Evolutionary conservation across 2,113 vertebrate genomes (phyloP), one percentile per base, ranked within the genome.

Genomic region (Conger conger): DNA sequence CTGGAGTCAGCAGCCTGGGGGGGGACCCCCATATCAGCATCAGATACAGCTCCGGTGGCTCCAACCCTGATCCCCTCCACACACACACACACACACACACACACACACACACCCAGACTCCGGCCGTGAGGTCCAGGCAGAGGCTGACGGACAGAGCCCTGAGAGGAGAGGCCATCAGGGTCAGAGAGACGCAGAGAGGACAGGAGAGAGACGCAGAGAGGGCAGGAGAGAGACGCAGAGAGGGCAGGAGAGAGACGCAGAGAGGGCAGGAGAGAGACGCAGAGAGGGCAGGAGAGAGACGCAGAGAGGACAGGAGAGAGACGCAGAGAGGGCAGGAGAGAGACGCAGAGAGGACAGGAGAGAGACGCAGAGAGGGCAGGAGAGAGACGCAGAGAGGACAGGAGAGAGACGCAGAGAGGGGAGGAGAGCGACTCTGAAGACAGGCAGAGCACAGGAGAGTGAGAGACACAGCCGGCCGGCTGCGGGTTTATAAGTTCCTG

Each of bases 401-500:
- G 23, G 68, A 13, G 68, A 3, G 15, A 42, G 42, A 54, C 2
- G 35, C 42, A n/a, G n/a, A n/a, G n/a, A n/a, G n/a, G n/a, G n/a
- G n/a, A n/a, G n/a, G n/a, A n/a, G n/a, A n/a, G n/a, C 53, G 1
- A 53, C 83, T 84, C 63, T 85, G 83, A 79, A 89, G 87, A 82
- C 86, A 77, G 86, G 82, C 86, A n/a, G n/a, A n/a, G n/a, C n/a
- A n/a, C n/a, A 77, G 80, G 85, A 68, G 84, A 86, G 86, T 87
- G 89, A 77, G 81, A 88, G 90, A 91, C 93, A 91, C 90, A 84
- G 89, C 57, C 92, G 91, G 80, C 85, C 89, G 92, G 86, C 92
- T 92, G 92, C 83, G 92, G 91, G 92, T 95, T 94, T 96, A 95
- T 95, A 94, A 93, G 92, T 94, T 93, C 93, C 88, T 91, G 92